Conservation (phyloP, 1,140 invertebrate species). For the Aphelenchoides fujianensis region DNA sequence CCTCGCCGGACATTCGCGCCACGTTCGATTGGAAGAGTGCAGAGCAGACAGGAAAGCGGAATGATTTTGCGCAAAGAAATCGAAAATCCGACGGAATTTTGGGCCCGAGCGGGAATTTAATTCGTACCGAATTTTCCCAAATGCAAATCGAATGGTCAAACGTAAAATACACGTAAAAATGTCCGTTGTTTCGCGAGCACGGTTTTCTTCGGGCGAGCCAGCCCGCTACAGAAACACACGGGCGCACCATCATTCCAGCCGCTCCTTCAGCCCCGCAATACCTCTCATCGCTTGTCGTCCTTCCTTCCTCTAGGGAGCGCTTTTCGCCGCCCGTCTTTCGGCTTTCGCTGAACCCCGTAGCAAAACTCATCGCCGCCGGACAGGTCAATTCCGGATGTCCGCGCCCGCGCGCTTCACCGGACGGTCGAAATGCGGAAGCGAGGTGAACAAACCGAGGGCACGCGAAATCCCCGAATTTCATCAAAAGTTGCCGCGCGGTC, state of each 20-base stretch:
- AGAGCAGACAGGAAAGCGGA: too few relatives aligned
- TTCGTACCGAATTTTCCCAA: too few relatives aligned
- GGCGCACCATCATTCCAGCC: background rate
- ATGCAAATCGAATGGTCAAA: background rate
- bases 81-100: background rate
- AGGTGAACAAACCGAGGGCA: too few relatives aligned
- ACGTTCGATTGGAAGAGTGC: background rate
- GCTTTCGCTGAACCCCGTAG: background rate
- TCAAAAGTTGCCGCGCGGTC: too few relatives aligned
- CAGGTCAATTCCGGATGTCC: conserved; percentile 4
- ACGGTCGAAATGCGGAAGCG: too few relatives aligned
- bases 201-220: background rate
- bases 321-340: background rate
- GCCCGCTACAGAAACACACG: background rate
- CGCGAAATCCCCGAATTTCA: too few relatives aligned
- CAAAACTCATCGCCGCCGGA: background rate
- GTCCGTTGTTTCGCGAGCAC: background rate
- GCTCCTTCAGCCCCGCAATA: background rate
- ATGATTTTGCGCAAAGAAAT: background rate
- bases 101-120: too few relatives aligned
- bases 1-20: background rate
- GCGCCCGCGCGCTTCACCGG: too few relatives aligned
- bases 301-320: background rate
- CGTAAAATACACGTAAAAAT: background rate
- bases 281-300: conserved; percentile 1